These are phyloP conservation scores for Uromys caudimaculatus DNA, from an alignment of 2,797 vertebrate genomes.

Conservation along the genomic window DNA sequence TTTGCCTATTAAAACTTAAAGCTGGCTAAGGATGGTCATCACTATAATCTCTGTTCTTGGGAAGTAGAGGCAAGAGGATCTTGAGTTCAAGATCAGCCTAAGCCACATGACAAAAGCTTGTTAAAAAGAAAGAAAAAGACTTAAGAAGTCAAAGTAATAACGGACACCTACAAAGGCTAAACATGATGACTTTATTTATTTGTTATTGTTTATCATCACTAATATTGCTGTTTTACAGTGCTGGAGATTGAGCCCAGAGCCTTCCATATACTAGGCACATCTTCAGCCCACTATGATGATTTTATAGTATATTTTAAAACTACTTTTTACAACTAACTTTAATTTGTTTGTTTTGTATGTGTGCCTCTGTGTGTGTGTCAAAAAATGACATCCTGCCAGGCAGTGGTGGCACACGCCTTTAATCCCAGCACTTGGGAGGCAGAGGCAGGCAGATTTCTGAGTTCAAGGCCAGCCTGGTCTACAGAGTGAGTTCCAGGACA, in stretches of 20 bases:
- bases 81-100: neutral
- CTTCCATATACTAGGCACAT: no score
- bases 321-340: neutral
- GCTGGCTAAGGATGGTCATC: neutral
- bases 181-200: neutral
- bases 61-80: neutral
- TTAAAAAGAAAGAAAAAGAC: neutral
- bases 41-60: neutral
- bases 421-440: no score
- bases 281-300: neutral
- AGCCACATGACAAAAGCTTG: neutral
- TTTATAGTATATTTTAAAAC: neutral
- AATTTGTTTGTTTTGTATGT: neutral
- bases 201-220: neutral
- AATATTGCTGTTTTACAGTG: neutral
- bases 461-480: no score
- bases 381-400: neutral
- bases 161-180: neutral
- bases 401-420: no score
- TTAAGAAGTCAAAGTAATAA: constrained; percentile 2
- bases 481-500: no score
- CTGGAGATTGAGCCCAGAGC: neutral
- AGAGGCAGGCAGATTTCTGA: no score
- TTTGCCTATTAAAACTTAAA: constrained; percentile 44
- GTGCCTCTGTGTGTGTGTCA: neutral